phyloP scores from a whole-genome alignment of 2,888 invertebrate genomes.

The Latrodectus elegans region DNA sequence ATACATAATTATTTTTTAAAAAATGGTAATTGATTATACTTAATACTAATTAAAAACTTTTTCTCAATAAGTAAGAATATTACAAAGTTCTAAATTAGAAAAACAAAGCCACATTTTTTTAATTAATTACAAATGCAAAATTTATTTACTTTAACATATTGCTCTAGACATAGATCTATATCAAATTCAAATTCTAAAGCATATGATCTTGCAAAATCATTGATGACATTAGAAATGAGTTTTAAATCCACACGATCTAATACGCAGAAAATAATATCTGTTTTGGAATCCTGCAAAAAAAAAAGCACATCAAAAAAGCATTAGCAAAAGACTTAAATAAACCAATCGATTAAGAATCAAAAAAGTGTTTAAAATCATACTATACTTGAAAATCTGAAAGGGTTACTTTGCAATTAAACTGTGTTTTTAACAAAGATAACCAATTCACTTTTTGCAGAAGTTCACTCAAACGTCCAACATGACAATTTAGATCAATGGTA shows the following conservation, averaged over 20 bases:
- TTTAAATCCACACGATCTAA: conserved; percentile 38
- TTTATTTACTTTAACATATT: conserved; percentile 33
- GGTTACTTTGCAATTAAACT: conserved; percentile 46
- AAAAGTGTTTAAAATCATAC: conserved; percentile 6
- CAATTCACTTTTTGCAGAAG: conserved; percentile 21
- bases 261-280: conserved; percentile 33
- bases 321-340: background rate
- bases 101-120: too few species aligned
- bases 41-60: too few species aligned
- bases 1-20: too few species aligned
- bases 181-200: conserved; percentile 40
- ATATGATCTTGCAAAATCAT: conserved; percentile 41
- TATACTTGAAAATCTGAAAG: conserved; percentile 38
- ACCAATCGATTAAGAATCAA: background rate
- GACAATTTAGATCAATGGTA: conserved; percentile 3
- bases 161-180: conserved; percentile 40
- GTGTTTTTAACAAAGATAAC: conserved; percentile 22
- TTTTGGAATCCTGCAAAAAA: conserved; percentile 36
- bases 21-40: too few species aligned
- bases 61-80: too few species aligned
- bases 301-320: background rate
- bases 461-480: conserved; percentile 17
- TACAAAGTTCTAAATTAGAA: too few species aligned
- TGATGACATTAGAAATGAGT: conserved; percentile 3
- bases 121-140: too few species aligned